phyloP scores from a whole-genome alignment of 2,888 invertebrate genomes.

The Lucinisca nassula region DNA sequence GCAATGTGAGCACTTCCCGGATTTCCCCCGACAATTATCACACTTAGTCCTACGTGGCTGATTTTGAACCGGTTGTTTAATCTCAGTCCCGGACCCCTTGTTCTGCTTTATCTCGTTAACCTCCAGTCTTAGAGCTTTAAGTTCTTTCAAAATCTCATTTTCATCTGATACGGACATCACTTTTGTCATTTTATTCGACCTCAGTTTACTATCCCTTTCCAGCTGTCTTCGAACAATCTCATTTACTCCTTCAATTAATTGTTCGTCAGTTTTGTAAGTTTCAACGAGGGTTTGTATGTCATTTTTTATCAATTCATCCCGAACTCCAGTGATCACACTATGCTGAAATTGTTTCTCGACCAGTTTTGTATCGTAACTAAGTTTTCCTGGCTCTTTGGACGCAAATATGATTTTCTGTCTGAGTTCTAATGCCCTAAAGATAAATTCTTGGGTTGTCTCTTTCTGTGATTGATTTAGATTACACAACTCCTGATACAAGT shows the following conservation, averaged over 20 bases:
- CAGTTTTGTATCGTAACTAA: not conserved
- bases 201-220: not conserved
- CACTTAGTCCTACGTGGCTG: too few species aligned
- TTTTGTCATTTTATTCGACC: not conserved
- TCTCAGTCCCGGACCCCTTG: too few species aligned
- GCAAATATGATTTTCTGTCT: not conserved
- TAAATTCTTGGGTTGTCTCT: conserved; percentile 21
- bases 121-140: not conserved
- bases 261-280: not conserved
- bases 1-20: too few species aligned
- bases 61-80: too few species aligned
- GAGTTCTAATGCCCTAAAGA: conserved; percentile 27
- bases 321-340: conserved; percentile 8
- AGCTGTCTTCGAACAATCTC: not conserved
- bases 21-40: too few species aligned
- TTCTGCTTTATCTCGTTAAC: not conserved
- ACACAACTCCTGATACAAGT: conserved; percentile 36
- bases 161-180: not conserved
- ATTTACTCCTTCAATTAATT: conserved; percentile 17
- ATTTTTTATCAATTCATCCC: not conserved
- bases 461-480: not conserved
- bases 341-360: conserved; percentile 20
- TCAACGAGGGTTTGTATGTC: conserved; percentile 5
- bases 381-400: not conserved
- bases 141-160: conserved; percentile 4